Evolutionary conservation across 2,888 invertebrate genomes (phyloP).

Genomic region (Drosophila setosimentum): DNA sequence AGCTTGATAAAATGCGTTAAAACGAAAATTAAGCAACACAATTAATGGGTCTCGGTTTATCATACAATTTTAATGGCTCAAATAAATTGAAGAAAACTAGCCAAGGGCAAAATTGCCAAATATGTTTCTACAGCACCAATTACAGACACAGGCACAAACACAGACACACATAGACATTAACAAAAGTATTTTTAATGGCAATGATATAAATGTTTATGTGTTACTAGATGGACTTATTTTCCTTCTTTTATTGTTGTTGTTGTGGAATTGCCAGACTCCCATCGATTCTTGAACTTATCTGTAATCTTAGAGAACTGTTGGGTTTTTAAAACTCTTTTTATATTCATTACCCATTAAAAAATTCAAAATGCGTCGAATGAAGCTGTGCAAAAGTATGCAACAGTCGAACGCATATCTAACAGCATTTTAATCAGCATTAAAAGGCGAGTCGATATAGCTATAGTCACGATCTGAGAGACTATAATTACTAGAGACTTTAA

Average conservation of each 20-base stretch:
- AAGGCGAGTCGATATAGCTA: neutral
- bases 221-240: neutral
- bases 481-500: neutral
- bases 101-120: conserved; percentile 48
- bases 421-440: neutral
- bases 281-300: neutral
- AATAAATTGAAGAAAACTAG: conserved; percentile 75
- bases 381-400: neutral
- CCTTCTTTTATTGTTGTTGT: neutral
- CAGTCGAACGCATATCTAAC: no score
- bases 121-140: conserved; percentile 28
- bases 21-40: conserved; percentile 82
- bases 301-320: neutral
- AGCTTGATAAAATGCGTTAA: conserved; percentile 79
- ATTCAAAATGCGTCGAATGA: neutral
- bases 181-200: conserved; percentile 7
- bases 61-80: conserved; percentile 81
- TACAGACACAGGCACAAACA: conserved; percentile 4
- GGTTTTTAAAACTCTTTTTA: neutral
- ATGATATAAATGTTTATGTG: conserved; percentile 13
- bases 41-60: conserved; percentile 77
- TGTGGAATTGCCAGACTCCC: neutral
- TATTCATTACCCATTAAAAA: neutral
- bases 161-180: neutral
- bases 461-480: neutral